Evolutionary conservation across 2,888 invertebrate genomes (phyloP).

Genomic region (Plebejus anna): DNA sequence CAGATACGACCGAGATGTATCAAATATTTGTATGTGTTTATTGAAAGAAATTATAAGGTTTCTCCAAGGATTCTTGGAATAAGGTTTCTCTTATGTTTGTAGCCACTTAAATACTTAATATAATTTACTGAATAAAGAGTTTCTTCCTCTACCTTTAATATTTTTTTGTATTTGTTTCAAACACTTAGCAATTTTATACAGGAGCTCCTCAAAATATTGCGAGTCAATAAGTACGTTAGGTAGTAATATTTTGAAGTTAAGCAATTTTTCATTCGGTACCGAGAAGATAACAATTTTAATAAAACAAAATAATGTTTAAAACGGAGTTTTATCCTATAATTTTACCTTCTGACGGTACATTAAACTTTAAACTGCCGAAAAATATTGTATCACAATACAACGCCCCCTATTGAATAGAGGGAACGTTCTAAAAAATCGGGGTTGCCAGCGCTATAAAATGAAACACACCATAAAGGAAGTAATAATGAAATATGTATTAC

Average conservation of each 20-base stretch:
- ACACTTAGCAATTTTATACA: too few relatives aligned
- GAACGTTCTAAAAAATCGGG: constrained; percentile 59
- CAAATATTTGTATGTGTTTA: background rate
- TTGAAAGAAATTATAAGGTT: background rate
- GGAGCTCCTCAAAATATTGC: too few relatives aligned
- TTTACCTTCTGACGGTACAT: constrained; percentile 35
- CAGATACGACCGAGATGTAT: constrained; percentile 32
- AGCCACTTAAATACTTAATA: background rate
- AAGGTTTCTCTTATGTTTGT: background rate
- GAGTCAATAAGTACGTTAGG: background rate
- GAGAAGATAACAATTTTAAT: background rate
- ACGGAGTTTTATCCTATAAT: background rate
- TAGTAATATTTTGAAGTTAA: background rate
- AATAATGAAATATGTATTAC: constrained; percentile 80
- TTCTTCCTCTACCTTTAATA: too few relatives aligned
- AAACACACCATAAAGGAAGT: constrained; percentile 73
- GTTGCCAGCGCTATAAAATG: constrained; percentile 70
- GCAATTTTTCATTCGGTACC: background rate
- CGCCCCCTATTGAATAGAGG: constrained; percentile 67
- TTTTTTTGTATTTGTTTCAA: too few relatives aligned
- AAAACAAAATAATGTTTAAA: background rate
- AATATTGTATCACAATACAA: constrained; percentile 75
- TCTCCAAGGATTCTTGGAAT: too few relatives aligned
- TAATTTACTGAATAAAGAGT: background rate
- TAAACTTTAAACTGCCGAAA: constrained; percentile 51